phyloP scores from a whole-genome alignment of 1,140 invertebrate species.

The Micrasema minimum region DNA sequence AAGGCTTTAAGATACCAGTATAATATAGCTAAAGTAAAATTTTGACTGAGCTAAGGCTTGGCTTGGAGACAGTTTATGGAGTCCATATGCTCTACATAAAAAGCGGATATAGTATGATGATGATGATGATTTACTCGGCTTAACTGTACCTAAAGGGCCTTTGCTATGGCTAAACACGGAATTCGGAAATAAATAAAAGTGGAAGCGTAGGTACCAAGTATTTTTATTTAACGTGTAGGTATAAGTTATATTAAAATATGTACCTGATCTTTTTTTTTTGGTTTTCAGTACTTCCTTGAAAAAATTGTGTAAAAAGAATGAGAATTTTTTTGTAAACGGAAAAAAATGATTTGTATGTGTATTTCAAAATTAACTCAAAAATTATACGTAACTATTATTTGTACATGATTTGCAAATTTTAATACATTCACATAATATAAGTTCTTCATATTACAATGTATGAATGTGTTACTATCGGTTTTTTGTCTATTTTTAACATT shows the following conservation, averaged over 20 bases:
- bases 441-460: background rate
- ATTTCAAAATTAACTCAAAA: background rate
- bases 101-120: no score
- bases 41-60: no score
- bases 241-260: no score
- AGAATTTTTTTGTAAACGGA: background rate
- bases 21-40: background rate
- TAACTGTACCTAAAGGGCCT: background rate
- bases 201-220: background rate
- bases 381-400: background rate
- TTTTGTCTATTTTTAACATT: conserved; percentile 7
- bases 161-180: background rate
- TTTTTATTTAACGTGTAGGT: no score
- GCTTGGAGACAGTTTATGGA: no score
- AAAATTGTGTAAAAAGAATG: no score
- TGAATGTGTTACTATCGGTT: background rate
- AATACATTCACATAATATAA: background rate
- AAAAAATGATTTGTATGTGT: background rate
- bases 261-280: no score
- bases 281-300: no score
- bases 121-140: no score
- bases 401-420: background rate
- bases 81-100: no score
- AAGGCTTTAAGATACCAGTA: background rate
- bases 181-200: background rate